Evolutionary conservation across 2,888 invertebrate species (phyloP).

Genomic region (Rhagophthalmus giganteus): DNA sequence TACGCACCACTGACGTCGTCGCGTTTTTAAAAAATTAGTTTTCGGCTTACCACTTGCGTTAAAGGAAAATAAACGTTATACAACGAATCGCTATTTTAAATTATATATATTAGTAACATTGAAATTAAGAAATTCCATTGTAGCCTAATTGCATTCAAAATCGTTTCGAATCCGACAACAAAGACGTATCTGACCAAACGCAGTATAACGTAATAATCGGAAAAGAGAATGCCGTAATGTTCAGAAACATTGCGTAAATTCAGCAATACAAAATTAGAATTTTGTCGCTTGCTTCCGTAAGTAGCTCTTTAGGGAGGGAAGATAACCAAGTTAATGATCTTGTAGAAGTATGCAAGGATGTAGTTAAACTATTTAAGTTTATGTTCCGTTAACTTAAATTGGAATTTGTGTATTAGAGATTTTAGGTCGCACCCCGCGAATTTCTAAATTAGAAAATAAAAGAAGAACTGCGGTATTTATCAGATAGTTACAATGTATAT

Average conservation of each 20-base stretch:
- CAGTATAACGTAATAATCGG: slow-evolving; percentile 2
- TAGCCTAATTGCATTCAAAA: too few species aligned
- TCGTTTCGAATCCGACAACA: background rate
- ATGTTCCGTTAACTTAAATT: slow-evolving; percentile 14
- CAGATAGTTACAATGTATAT: too few species aligned
- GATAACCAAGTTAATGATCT: slow-evolving; percentile 25
- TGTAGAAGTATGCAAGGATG: slow-evolving; percentile 21
- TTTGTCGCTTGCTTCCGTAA: slow-evolving; percentile 16
- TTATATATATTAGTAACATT: too few species aligned
- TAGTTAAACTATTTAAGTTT: slow-evolving; percentile 21
- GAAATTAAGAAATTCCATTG: too few species aligned
- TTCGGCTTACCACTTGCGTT: too few species aligned
- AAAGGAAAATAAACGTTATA: too few species aligned
- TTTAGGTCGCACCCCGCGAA: too few species aligned
- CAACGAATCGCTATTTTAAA: too few species aligned
- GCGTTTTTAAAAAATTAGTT: too few species aligned
- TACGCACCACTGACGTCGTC: too few species aligned
- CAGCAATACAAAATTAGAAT: slow-evolving; percentile 20
- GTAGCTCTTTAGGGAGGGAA: slow-evolving; percentile 21
- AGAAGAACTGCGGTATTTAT: too few species aligned
- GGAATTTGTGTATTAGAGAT: slow-evolving; percentile 12
- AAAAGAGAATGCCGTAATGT: slow-evolving; percentile 3
- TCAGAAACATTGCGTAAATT: slow-evolving; percentile 9
- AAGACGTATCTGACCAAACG: background rate
- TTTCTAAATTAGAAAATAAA: too few species aligned